Conservation (phyloP, 2,888 invertebrate genomes). For the Ametastegia equiseti region DNA sequence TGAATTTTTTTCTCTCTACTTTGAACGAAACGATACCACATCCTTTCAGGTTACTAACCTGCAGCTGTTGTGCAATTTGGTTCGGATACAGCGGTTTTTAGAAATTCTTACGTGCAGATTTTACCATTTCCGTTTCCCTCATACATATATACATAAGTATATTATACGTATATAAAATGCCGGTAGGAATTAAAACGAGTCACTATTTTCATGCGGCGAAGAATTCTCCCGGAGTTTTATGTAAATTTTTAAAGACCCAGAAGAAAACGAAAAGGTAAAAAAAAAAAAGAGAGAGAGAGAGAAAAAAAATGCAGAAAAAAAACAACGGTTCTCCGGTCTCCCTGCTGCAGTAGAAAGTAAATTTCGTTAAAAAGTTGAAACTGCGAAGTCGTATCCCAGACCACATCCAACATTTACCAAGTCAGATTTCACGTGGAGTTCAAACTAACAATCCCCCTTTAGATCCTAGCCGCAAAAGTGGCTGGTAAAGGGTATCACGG, state of each 20-base stretch:
- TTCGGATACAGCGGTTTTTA: neutral
- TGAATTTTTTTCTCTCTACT: neutral
- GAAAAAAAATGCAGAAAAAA: neutral
- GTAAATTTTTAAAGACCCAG: conserved; percentile 21
- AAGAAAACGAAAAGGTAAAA: neutral
- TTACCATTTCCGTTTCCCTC: neutral
- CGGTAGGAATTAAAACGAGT: neutral
- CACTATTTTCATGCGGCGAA: neutral
- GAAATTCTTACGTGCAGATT: neutral
- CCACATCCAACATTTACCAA: conserved; percentile 8
- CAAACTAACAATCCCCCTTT: conserved; percentile 3
- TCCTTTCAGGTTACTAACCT: neutral
- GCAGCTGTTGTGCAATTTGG: no score
- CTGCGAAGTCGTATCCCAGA: conserved; percentile 11
- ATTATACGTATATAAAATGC: neutral
- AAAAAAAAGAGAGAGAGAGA: neutral
- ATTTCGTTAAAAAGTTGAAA: conserved; percentile 21
- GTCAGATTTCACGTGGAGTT: conserved; percentile 16
- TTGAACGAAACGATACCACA: neutral
- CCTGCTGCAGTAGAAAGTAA: neutral
- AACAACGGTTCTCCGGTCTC: neutral
- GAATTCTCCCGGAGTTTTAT: neutral
- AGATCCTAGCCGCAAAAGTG: neutral
- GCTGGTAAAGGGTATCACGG: neutral
- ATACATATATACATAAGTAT: no score